phyloP scores from a whole-genome alignment of 2,888 invertebrate genomes.

The Rhyacophila evoluta region DNA sequence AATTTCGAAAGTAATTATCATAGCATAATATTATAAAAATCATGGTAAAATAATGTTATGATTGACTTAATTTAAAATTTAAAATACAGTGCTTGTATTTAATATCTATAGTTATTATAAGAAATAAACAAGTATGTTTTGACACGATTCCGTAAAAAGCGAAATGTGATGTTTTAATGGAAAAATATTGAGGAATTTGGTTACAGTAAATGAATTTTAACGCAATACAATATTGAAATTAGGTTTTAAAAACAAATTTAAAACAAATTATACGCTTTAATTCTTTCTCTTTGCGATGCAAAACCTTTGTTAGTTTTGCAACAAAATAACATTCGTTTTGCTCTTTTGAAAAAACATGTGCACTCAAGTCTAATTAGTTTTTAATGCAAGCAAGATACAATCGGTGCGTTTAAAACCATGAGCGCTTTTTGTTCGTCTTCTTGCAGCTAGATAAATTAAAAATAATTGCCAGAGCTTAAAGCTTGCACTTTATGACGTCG shows the following conservation, averaged over 20 bases:
- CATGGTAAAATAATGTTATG: no score
- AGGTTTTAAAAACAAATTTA: not conserved
- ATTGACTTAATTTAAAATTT: no score
- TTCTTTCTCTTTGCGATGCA: not conserved
- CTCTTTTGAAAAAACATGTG: not conserved
- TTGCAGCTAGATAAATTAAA: constrained; percentile 30
- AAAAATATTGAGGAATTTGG: no score
- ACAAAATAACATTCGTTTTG: not conserved
- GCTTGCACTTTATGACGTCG: not conserved
- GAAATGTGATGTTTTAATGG: no score
- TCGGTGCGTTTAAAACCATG: not conserved
- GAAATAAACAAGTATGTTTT: no score
- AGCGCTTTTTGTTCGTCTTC: constrained; percentile 27
- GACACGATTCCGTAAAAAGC: no score
- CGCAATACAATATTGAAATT: no score
- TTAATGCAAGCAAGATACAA: constrained; percentile 38
- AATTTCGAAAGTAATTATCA: no score
- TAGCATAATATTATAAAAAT: no score
- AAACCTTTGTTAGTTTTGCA: not conserved
- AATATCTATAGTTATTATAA: no score
- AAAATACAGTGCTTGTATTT: no score
- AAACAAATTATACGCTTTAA: not conserved
- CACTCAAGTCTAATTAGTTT: constrained; percentile 44
- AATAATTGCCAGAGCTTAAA: constrained; percentile 30
- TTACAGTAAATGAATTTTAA: no score